Percentiles rank a stretch among this genome's conserved stretches.
These are phyloP conservation scores for Drosophila nebulosa DNA, from an alignment of 1,140 invertebrate species.

Conservation along the genomic window DNA sequence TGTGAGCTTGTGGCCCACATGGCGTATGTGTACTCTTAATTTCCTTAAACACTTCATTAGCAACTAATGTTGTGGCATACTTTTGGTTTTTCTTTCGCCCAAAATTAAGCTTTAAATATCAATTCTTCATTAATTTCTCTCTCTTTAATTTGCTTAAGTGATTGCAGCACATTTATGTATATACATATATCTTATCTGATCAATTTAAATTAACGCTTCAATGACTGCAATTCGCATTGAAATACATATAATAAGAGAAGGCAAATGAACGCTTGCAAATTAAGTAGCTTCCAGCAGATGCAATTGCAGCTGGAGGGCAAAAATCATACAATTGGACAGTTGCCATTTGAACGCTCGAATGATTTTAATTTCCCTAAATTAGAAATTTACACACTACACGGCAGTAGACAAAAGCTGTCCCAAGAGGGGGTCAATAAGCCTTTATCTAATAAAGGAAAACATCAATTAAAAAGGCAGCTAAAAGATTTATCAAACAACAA, in stretches of 20 bases:
- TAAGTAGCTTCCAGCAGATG: neutral
- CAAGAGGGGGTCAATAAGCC: neutral
- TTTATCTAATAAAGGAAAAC: too few relatives aligned
- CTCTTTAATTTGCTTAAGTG: conserved; percentile 20
- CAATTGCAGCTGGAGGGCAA: neutral
- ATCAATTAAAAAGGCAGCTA: too few relatives aligned
- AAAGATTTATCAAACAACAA: too few relatives aligned
- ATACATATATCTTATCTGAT: conserved; percentile 36
- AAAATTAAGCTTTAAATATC: neutral
- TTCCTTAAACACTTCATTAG: conserved; percentile 60
- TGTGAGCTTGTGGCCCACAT: conserved; percentile 23
- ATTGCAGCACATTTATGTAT: too few relatives aligned
- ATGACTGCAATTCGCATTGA: conserved; percentile 16
- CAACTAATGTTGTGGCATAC: conserved; percentile 20
- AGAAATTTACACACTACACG: neutral
- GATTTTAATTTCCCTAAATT: neutral
- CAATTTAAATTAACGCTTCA: conserved; percentile 44
- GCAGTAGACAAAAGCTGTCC: neutral
- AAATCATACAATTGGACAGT: neutral
- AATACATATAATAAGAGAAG: conserved; percentile 13
- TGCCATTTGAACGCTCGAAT: neutral
- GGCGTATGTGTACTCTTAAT: conserved; percentile 43
- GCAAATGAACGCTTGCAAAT: neutral
- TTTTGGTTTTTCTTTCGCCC: neutral
- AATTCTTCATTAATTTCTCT: neutral